Conservation (phyloP, 2,797 vertebrate genomes). For the Hybognathus amarus region DNA sequence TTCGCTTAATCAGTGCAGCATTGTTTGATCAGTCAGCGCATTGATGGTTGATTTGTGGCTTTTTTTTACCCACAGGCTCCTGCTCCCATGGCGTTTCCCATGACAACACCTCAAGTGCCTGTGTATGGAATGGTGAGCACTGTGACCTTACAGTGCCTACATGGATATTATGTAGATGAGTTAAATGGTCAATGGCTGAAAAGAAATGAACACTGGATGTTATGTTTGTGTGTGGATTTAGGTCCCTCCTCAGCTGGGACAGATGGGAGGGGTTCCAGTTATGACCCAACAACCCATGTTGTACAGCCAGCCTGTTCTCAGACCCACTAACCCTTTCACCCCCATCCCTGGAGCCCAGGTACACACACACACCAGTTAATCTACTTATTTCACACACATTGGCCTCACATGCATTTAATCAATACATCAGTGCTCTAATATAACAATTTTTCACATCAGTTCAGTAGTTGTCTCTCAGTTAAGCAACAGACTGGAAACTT, state of each 20-base stretch:
- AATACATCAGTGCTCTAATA: neutral
- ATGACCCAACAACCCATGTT: constrained; percentile 87
- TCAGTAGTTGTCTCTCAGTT: neutral
- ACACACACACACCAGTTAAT: constrained; percentile 5
- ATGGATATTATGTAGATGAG: neutral
- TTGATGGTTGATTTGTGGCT: neutral
- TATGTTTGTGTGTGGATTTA: constrained; percentile 52
- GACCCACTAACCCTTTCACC: constrained; percentile 87
- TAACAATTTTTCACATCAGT: neutral
- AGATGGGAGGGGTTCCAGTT: constrained; percentile 82
- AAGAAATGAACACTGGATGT: neutral
- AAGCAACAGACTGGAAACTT: neutral
- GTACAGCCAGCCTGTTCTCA: constrained; percentile 86
- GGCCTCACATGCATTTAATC: neutral
- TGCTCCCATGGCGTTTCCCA: constrained; percentile 84
- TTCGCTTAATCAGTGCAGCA: constrained; percentile 7
- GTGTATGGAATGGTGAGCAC: constrained; percentile 91
- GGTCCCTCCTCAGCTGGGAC: constrained; percentile 87
- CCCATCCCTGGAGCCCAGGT: constrained; percentile 88
- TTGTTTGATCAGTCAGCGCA: neutral
- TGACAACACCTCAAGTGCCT: constrained; percentile 93
- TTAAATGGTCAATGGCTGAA: neutral
- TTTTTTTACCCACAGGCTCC: constrained; percentile 75
- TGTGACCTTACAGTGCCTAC: neutral
- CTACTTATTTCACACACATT: neutral